These are phyloP conservation scores for Stenichneumon culpator DNA, from an alignment of 2,888 invertebrate genomes.

Conservation along the genomic window DNA sequence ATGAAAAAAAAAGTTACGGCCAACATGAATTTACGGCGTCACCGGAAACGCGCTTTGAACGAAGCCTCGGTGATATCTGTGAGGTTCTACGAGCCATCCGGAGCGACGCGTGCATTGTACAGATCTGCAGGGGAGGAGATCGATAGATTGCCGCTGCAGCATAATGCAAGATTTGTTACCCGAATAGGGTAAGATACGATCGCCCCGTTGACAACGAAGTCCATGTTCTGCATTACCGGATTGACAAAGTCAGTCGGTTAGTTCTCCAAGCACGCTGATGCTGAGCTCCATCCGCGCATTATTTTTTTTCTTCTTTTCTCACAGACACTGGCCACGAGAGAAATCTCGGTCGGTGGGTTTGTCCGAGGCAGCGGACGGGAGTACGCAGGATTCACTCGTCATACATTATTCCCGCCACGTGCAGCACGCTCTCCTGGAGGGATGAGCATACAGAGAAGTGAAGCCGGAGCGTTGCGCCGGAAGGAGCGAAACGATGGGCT, in stretches of 20 bases:
- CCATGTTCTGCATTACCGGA: constrained; percentile 10
- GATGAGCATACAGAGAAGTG: constrained; percentile 1
- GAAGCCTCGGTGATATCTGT: constrained; percentile 39
- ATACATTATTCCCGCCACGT: constrained; percentile 70
- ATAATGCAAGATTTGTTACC: neutral
- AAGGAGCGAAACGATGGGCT: constrained; percentile 27
- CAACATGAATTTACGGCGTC: neutral
- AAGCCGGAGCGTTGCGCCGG: neutral
- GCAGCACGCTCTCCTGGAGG: constrained; percentile 42
- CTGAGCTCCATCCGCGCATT: neutral
- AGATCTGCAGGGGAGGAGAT: constrained; percentile 1
- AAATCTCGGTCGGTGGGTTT: constrained; percentile 1
- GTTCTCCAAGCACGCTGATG: neutral
- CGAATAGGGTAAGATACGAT: neutral
- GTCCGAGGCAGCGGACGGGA: neutral
- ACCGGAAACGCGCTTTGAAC: neutral
- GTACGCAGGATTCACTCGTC: constrained; percentile 25
- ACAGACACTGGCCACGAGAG: neutral
- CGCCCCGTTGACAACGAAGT: constrained; percentile 5
- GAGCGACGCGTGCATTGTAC: constrained; percentile 39
- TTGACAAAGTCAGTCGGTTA: neutral
- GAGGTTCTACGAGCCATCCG: constrained; percentile 35
- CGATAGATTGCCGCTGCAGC: constrained; percentile 7
- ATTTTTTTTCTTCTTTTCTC: neutral
- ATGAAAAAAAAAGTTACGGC: constrained; percentile 14